These are phyloP conservation scores for Phyllotreta cruciferae DNA, from an alignment of 2,888 invertebrate genomes.

Conservation along the genomic window DNA sequence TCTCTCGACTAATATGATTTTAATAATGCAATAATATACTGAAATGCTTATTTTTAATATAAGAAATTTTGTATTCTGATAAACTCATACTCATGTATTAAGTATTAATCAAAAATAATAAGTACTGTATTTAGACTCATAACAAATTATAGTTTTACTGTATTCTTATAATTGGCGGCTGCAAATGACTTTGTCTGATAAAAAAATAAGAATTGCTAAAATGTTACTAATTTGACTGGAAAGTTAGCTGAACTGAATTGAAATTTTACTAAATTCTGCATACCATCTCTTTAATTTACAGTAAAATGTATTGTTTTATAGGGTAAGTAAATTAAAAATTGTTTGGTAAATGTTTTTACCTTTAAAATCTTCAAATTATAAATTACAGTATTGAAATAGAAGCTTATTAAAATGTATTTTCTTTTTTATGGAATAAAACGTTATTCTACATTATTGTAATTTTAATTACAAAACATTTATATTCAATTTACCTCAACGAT, in stretches of 20 bases:
- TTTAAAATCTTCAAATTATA: too few relatives aligned
- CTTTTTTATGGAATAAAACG: not conserved
- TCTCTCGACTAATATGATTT: not conserved
- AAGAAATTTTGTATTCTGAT: constrained; percentile 8
- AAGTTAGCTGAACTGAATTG: too few relatives aligned
- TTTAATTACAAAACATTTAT: not conserved
- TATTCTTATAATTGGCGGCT: too few relatives aligned
- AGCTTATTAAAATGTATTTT: constrained; percentile 2
- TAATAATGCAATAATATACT: not conserved
- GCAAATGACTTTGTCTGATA: not conserved
- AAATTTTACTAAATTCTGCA: not conserved
- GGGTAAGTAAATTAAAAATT: not conserved
- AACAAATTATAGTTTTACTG: not conserved
- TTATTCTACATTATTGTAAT: too few relatives aligned
- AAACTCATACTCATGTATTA: constrained; percentile 9
- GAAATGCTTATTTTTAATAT: constrained; percentile 1
- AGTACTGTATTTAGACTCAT: not conserved
- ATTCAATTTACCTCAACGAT: not conserved
- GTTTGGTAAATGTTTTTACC: not conserved
- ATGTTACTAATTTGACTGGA: too few relatives aligned
- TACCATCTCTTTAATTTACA: not conserved
- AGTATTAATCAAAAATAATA: constrained; percentile 6
- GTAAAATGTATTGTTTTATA: not conserved
- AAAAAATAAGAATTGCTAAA: not conserved
- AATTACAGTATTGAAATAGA: not conserved